Percentiles rank a stretch among this genome's conserved stretches.
phyloP scores from a whole-genome alignment of 2,113 vertebrate species.

The Myocastor coypus region DNA sequence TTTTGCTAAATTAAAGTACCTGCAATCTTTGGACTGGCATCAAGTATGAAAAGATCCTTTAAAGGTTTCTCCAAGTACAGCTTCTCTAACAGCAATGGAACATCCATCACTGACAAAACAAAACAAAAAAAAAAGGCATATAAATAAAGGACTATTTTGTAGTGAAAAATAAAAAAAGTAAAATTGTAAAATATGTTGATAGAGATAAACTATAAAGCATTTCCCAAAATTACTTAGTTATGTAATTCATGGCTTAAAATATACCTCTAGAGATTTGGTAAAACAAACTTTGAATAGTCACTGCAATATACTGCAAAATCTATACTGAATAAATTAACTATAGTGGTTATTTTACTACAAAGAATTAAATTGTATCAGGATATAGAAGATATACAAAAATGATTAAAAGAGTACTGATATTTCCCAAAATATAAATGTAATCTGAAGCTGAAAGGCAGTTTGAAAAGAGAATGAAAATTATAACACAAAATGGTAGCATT shows the following conservation, averaged over 20 bases:
- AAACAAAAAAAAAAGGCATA: no score
- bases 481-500: not conserved
- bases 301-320: not conserved
- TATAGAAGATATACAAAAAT: not conserved
- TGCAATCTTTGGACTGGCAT: no score
- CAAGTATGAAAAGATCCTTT: no score
- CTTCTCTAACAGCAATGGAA: no score
- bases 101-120: no score
- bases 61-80: no score
- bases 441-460: not conserved
- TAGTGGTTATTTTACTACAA: not conserved
- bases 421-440: not conserved
- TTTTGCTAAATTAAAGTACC: no score
- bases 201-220: not conserved
- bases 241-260: not conserved
- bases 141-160: no score
- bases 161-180: no score
- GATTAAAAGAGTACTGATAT: not conserved
- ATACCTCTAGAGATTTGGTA: not conserved
- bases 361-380: not conserved
- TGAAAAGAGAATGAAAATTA: not conserved
- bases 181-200: not conserved
- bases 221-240: not conserved
- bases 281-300: not conserved
- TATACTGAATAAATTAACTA: not conserved